A percentile compares a stretch with the other conserved stretches of the same genome.
phyloP scores from a whole-genome alignment of 2,113 vertebrate species.

The Neolamprologus variostigma region DNA sequence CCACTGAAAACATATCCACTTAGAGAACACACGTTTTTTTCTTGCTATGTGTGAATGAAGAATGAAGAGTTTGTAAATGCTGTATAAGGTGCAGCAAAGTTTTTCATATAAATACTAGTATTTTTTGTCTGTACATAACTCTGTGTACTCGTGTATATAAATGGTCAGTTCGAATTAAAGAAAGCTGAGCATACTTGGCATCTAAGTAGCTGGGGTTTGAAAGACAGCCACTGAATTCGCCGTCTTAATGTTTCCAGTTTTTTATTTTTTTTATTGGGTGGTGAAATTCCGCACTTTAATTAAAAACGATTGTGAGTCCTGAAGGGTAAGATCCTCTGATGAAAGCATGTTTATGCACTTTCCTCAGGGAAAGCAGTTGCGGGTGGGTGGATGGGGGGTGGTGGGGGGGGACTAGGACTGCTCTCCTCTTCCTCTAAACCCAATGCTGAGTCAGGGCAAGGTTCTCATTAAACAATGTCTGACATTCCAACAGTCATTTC shows the following conservation, averaged over 20 bases:
- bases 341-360: constrained; percentile 50
- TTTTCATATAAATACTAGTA: background rate
- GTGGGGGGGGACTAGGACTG: background rate
- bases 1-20: background rate
- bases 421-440: background rate
- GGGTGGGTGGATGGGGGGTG: background rate
- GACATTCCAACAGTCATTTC: constrained; percentile 43
- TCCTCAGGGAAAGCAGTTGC: background rate
- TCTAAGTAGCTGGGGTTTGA: background rate
- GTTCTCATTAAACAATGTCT: constrained; percentile 53
- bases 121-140: background rate
- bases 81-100: background rate
- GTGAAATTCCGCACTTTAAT: constrained; percentile 41
- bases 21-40: background rate
- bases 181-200: background rate
- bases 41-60: background rate
- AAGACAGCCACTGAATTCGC: background rate
- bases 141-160: background rate
- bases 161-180: background rate
- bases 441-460: constrained; percentile 8
- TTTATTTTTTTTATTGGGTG: background rate
- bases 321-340: constrained; percentile 33
- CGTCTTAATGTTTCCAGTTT: background rate
- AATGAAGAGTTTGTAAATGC: background rate
- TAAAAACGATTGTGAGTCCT: constrained; percentile 24